A percentile compares a stretch with the other conserved stretches of the same genome.
These are phyloP conservation scores for Eretmocerus hayati DNA, from an alignment of 2,888 invertebrate genomes.

Conservation along the genomic window DNA sequence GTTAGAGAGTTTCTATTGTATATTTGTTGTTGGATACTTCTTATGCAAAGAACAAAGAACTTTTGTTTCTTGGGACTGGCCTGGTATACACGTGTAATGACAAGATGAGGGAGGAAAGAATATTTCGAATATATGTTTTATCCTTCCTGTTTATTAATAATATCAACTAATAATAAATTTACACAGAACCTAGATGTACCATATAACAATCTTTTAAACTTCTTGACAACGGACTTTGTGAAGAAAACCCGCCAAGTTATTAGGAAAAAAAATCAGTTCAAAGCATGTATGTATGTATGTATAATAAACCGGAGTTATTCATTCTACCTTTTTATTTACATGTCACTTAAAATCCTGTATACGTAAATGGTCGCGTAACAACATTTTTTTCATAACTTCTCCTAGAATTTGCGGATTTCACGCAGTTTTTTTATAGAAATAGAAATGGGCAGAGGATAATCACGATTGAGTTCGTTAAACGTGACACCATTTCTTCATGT, in stretches of 20 bases:
- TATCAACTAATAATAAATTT: slow-evolving; percentile 29
- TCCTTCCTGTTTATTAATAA: too few species aligned
- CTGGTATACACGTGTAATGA: too few species aligned
- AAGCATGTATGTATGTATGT: slow-evolving; percentile 19
- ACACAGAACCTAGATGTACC: slow-evolving; percentile 40
- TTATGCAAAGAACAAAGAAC: too few species aligned
- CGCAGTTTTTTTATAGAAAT: slow-evolving; percentile 17
- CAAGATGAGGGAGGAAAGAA: too few species aligned
- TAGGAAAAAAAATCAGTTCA: slow-evolving; percentile 23
- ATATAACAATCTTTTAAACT: slow-evolving; percentile 39
- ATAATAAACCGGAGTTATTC: slow-evolving; percentile 20
- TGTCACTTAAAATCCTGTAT: slow-evolving; percentile 23
- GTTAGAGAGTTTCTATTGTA: too few species aligned
- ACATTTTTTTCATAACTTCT: slow-evolving; percentile 17
- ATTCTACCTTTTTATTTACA: slow-evolving; percentile 10
- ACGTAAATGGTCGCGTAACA: slow-evolving; percentile 15
- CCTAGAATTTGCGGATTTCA: slow-evolving; percentile 12
- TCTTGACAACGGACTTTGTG: slow-evolving; percentile 20
- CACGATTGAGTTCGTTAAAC: slow-evolving; percentile 19
- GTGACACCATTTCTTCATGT: slow-evolving; percentile 15
- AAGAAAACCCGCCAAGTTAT: slow-evolving; percentile 18
- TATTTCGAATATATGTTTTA: too few species aligned
- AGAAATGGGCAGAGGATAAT: slow-evolving; percentile 20
- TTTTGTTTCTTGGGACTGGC: too few species aligned
- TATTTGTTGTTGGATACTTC: too few species aligned